phyloP scores from a whole-genome alignment of 2,113 vertebrate genomes.

The Hippotragus niger region DNA sequence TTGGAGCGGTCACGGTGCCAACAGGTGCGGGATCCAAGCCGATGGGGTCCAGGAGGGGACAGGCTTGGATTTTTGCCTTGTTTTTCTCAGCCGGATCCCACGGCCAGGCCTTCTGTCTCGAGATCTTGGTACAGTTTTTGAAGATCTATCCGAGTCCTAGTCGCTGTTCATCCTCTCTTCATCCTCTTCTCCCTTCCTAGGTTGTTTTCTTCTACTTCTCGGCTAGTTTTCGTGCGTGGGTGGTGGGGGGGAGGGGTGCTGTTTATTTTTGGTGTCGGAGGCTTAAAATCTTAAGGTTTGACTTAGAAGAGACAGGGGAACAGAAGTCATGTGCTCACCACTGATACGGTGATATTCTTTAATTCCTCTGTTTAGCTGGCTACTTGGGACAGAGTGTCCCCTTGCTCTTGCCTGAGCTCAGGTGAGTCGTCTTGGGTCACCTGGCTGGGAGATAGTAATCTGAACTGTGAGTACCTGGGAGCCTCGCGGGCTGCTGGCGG shows the following conservation, averaged over 20 bases:
- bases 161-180: background rate
- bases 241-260: background rate
- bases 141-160: background rate
- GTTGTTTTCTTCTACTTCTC: background rate
- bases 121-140: background rate
- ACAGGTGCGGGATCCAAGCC: slow-evolving; percentile 56
- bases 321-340: background rate
- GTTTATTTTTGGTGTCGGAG: background rate
- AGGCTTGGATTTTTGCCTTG: background rate
- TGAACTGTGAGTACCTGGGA: background rate
- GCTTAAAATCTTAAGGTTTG: background rate
- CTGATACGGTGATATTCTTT: background rate
- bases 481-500: background rate
- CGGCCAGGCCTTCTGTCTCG: background rate
- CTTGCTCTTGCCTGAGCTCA: background rate
- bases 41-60: background rate
- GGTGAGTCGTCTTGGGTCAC: background rate
- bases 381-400: background rate
- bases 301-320: background rate
- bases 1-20: background rate
- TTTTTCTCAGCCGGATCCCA: background rate
- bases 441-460: background rate
- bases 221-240: background rate
- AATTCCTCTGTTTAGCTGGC: background rate
- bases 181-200: background rate